Base-by-base conservation (phyloP, 2,888 invertebrate genomes). In the Ceraclea dissimilis region DNA sequence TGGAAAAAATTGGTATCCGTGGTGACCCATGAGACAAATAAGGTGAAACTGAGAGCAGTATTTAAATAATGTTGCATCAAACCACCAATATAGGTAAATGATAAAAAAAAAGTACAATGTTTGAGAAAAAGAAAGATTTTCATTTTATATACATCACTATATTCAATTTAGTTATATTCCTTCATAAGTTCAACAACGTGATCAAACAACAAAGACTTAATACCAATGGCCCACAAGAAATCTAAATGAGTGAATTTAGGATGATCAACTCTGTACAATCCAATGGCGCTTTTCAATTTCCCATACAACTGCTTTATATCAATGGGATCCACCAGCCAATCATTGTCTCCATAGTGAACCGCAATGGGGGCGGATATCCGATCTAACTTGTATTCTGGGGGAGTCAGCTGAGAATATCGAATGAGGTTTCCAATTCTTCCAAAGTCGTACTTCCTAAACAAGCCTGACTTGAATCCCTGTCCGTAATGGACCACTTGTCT, bases 191-290 rank as follows among this genome's bases (percentile, higher is more conserved):
- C 74, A 2, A 74, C 60, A 62, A 74, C 73, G 66, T 70, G 65
- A 46, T 71, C 62, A 63, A 85, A 85, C 6, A 86, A 65, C 21
- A 77, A 63, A 13, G 67, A 68, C 11, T 76, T 72, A 0, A 79
- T 81, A 60, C 80, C 77, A 8, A 69, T 70, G 0, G 82, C 85
- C 74, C 81, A 86, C 44, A 84, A 64, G 61, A 81, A 86, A 65
- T 87, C 87, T 63, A 85, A 68, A 66, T 87, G 86, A 65, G 80
- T 82, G 61, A 82, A 86, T 47, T 72, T 68, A 21, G 70, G 66
- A 60, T 77, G 68, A 0, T 75, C 68, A 2, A 85, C 71, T 49
- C 74, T 68, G 66, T 78, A 73, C 53, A 70, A 72, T 0, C 72
- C 73, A 1, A 73, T 65, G 0, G 79, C 71, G 62, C 81, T 81